phyloP scores from a whole-genome alignment of 2,888 invertebrate species.

The Nomada lathburiana region DNA sequence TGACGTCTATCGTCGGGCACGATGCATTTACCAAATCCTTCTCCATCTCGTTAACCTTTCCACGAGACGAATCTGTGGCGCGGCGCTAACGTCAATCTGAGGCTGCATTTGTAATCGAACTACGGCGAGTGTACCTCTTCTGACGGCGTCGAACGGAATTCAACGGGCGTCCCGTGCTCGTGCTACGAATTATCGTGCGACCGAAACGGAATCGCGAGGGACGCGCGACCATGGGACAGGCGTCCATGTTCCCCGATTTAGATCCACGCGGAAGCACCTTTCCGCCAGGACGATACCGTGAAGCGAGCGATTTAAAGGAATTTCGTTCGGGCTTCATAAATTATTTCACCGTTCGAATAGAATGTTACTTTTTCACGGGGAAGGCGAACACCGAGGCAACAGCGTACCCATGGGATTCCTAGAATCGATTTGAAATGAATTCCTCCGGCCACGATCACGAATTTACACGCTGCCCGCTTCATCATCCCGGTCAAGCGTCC shows the following conservation, averaged over 20 bases:
- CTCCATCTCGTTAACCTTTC: slow-evolving; percentile 51
- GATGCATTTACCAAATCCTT: slow-evolving; percentile 51
- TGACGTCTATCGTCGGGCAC: slow-evolving; percentile 26
- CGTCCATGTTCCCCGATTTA: background rate
- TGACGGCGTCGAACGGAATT: background rate
- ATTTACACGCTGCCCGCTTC: slow-evolving; percentile 27
- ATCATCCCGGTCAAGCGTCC: background rate
- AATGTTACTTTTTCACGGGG: background rate
- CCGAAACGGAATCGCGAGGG: slow-evolving; percentile 37
- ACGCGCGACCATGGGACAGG: too few relatives aligned
- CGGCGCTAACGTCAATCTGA: slow-evolving; percentile 2
- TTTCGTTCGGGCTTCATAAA: slow-evolving; percentile 21
- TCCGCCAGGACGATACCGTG: background rate
- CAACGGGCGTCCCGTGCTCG: slow-evolving; percentile 34
- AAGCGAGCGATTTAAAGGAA: background rate
- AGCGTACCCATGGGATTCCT: slow-evolving; percentile 27
- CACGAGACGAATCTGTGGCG: background rate
- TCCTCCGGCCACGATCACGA: slow-evolving; percentile 40
- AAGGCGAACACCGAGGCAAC: slow-evolving; percentile 21
- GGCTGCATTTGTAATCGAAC: slow-evolving; percentile 10
- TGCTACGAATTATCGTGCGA: slow-evolving; percentile 28
- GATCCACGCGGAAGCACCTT: background rate
- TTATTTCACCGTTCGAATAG: slow-evolving; percentile 12
- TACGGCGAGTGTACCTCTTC: background rate
- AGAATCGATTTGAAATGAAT: slow-evolving; percentile 37